These are phyloP conservation scores for Drosophila pachea DNA, from an alignment of 1,140 invertebrate species.

Conservation along the genomic window DNA sequence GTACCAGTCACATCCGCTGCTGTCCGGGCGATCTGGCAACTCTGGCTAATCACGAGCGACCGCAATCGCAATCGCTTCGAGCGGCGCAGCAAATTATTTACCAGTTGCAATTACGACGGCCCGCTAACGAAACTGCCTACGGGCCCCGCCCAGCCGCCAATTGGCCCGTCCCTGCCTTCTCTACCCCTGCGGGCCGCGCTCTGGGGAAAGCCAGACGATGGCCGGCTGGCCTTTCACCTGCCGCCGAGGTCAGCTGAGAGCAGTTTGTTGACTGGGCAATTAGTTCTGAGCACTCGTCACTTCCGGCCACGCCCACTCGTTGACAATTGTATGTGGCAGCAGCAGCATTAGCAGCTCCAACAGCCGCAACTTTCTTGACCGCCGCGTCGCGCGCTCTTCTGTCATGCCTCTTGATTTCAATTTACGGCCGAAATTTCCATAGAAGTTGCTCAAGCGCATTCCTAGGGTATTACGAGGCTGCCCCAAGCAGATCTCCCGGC, in stretches of 20 bases:
- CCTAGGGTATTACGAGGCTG: not conserved
- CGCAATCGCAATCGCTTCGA: slow-evolving; percentile 5
- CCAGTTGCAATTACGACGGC: slow-evolving; percentile 15
- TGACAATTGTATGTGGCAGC: slow-evolving; percentile 24
- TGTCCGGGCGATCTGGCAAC: slow-evolving; percentile 2
- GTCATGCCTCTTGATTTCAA: slow-evolving; percentile 42
- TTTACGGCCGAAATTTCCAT: slow-evolving; percentile 36
- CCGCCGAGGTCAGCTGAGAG: not conserved
- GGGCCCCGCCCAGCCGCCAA: not conserved
- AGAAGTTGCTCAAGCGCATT: slow-evolving; percentile 37
- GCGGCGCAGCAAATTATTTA: slow-evolving; percentile 18
- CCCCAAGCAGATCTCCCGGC: no score
- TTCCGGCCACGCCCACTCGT: slow-evolving; percentile 30
- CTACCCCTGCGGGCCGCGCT: no score
- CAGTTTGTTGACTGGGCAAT: slow-evolving; percentile 18
- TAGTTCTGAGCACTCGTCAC: slow-evolving; percentile 34
- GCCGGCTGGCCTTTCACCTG: slow-evolving; percentile 36
- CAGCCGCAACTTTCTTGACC: slow-evolving; percentile 21
- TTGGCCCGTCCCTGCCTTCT: no score
- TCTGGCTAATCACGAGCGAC: slow-evolving; percentile 19
- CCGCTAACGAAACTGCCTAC: slow-evolving; percentile 4
- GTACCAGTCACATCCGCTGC: slow-evolving; percentile 18
- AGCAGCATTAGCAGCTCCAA: not conserved
- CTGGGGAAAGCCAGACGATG: slow-evolving; percentile 1
- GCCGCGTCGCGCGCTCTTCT: not conserved